phyloP scores from a whole-genome alignment of 2,888 invertebrate genomes.

The Platerodrilus igneus region DNA sequence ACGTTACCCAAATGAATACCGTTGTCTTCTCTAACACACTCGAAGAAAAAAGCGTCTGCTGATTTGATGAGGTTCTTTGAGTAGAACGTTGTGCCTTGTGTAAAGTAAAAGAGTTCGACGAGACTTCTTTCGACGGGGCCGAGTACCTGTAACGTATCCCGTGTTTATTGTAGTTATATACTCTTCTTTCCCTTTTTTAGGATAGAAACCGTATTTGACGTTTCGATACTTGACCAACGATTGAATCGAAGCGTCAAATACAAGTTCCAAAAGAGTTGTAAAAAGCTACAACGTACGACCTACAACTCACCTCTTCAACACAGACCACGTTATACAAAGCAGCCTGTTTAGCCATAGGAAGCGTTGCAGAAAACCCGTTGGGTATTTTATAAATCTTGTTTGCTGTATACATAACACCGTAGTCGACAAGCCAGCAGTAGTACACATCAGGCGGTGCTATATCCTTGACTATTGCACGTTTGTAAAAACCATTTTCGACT shows the following conservation, averaged over 20 bases:
- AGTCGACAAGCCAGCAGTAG: conserved; percentile 36
- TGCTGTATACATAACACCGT: conserved; percentile 29
- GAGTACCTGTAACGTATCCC: not conserved
- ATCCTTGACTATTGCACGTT: conserved; percentile 8
- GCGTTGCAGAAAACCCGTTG: conserved; percentile 18
- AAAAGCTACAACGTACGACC: not conserved
- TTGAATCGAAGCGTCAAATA: too few relatives aligned
- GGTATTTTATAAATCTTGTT: conserved; percentile 30
- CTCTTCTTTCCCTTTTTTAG: too few relatives aligned
- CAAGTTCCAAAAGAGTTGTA: too few relatives aligned
- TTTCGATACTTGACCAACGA: too few relatives aligned
- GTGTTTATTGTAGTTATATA: too few relatives aligned
- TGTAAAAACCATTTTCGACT: conserved; percentile 6
- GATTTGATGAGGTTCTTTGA: conserved; percentile 8
- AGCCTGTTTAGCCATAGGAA: conserved; percentile 31
- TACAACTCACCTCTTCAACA: conserved; percentile 27
- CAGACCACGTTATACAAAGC: conserved; percentile 34
- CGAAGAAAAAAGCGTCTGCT: conserved; percentile 15
- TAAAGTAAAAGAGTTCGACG: conserved; percentile 5
- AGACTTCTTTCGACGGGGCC: not conserved
- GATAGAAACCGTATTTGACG: too few relatives aligned
- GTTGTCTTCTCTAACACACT: conserved; percentile 20
- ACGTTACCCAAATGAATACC: conserved; percentile 31
- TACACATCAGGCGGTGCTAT: conserved; percentile 13
- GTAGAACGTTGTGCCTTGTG: conserved; percentile 8